Evolutionary conservation across 2,113 vertebrate genomes (phyloP).

Genomic region (Pygoscelis adeliae): DNA sequence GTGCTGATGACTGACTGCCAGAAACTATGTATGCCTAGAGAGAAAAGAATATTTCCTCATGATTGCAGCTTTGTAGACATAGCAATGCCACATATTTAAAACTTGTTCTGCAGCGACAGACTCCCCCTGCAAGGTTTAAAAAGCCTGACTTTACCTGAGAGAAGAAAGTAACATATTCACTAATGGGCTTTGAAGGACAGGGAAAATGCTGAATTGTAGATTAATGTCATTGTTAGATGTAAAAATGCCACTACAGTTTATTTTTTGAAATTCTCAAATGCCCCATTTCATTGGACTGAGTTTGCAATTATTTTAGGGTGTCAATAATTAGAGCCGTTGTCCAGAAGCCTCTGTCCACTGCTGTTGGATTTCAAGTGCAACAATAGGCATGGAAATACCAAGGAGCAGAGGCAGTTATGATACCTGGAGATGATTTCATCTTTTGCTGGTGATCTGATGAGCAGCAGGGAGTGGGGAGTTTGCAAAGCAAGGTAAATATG

Average conservation of each 20-base stretch:
- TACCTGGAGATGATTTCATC: background rate
- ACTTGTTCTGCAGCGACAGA: background rate
- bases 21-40: background rate
- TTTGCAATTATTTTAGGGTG: background rate
- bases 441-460: background rate
- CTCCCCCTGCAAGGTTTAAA: background rate
- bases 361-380: background rate
- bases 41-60: background rate
- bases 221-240: background rate
- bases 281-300: background rate
- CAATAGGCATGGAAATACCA: background rate
- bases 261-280: background rate
- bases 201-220: background rate
- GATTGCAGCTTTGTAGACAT: background rate
- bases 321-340: background rate
- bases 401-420: background rate
- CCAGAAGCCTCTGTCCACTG: background rate
- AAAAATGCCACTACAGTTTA: background rate
- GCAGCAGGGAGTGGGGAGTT: background rate
- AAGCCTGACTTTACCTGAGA: background rate
- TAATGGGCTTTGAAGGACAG: background rate
- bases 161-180: background rate
- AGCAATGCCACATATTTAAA: background rate
- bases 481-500: background rate
- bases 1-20: background rate